phyloP scores from a whole-genome alignment of 1,140 invertebrate species.

The Drosophila murphyi region DNA sequence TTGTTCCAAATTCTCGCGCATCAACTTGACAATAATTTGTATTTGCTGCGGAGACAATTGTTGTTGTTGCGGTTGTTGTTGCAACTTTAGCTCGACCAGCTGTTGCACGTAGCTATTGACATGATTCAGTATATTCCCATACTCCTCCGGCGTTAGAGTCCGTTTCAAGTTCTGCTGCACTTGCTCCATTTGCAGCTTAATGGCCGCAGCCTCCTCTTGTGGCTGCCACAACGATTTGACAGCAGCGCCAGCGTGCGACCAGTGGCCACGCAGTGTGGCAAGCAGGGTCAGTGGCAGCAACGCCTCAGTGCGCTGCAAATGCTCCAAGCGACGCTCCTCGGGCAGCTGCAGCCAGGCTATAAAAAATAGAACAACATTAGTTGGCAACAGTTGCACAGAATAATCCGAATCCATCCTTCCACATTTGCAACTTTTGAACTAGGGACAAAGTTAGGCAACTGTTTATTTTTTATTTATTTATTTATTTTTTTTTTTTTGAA shows the following conservation, averaged over 20 bases:
- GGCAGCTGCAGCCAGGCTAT: slow-evolving; percentile 71
- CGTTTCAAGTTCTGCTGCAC: slow-evolving; percentile 63
- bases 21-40: slow-evolving; percentile 59
- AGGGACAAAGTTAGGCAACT: no score
- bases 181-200: slow-evolving; percentile 55
- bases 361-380: slow-evolving; percentile 58
- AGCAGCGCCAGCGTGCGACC: slow-evolving; percentile 18
- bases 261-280: slow-evolving; percentile 36
- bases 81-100: slow-evolving; percentile 68
- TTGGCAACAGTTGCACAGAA: slow-evolving; percentile 39
- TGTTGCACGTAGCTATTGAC: slow-evolving; percentile 81
- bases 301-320: slow-evolving; percentile 46
- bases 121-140: slow-evolving; percentile 80
- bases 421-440: slow-evolving; percentile 50
- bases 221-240: slow-evolving; percentile 12
- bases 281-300: slow-evolving; percentile 58
- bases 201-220: slow-evolving; percentile 18
- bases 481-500: not conserved
- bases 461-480: no score
- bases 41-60: slow-evolving; percentile 63
- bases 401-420: slow-evolving; percentile 56
- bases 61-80: slow-evolving; percentile 50
- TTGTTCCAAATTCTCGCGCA: slow-evolving; percentile 64
- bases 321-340: slow-evolving; percentile 49
- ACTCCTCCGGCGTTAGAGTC: slow-evolving; percentile 72